A percentile compares a stretch with the other conserved stretches of the same genome.
phyloP scores from a whole-genome alignment of 1,140 invertebrate species.

The Pseudomyrmex pallidus region DNA sequence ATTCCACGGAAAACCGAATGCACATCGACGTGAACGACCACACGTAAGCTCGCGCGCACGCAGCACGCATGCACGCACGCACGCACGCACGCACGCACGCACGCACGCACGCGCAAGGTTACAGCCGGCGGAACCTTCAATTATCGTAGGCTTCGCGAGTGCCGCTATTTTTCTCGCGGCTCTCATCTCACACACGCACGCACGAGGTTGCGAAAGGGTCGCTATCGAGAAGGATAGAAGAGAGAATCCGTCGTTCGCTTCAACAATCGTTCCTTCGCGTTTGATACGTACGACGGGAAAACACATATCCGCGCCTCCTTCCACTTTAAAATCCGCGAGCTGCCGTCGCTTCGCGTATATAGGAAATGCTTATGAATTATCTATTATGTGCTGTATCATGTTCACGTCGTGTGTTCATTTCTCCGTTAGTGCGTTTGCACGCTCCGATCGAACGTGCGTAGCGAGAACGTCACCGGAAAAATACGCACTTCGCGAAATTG shows the following conservation, averaged over 20 bases:
- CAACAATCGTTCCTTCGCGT: neutral
- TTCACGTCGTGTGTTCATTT: constrained; percentile 8
- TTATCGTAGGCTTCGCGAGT: constrained; percentile 64
- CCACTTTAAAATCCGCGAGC: constrained; percentile 44
- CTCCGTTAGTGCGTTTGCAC: neutral
- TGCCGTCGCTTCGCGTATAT: constrained; percentile 24
- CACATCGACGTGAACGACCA: constrained; percentile 27
- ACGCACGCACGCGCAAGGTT: constrained; percentile 33
- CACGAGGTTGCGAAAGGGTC: constrained; percentile 24
- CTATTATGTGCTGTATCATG: constrained; percentile 64
- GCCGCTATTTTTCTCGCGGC: constrained; percentile 65
- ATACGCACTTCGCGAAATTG: too few relatives aligned
- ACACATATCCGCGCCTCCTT: constrained; percentile 38
- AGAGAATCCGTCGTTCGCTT: neutral
- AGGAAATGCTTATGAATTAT: constrained; percentile 67
- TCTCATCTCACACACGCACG: constrained; percentile 20
- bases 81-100: neutral
- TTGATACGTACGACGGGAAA: constrained; percentile 29
- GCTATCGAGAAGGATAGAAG: constrained; percentile 35
- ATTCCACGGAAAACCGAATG: constrained; percentile 42
- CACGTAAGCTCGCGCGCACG: constrained; percentile 23
- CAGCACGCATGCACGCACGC: constrained; percentile 15
- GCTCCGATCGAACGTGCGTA: neutral
- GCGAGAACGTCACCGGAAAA: constrained; percentile 6
- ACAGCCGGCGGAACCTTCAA: constrained; percentile 58